A percentile compares a stretch with the other conserved stretches of the same genome.
phyloP scores from a whole-genome alignment of 2,888 invertebrate genomes.

The Formica aserva region DNA sequence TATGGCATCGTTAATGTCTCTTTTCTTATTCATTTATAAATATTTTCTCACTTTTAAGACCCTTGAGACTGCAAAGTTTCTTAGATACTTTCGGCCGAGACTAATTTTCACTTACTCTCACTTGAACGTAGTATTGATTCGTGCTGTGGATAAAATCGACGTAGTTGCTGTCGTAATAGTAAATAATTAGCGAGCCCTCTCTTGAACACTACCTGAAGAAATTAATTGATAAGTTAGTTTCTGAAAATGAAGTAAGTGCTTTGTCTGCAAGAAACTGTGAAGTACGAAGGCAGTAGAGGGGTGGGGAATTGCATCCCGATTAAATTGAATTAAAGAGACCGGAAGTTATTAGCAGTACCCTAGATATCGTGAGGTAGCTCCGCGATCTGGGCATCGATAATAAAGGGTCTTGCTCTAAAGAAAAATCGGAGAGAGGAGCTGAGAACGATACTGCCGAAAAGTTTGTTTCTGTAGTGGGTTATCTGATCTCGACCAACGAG shows the following conservation, averaged over 20 bases:
- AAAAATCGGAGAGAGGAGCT: conserved; percentile 57
- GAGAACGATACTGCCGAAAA: conserved; percentile 73
- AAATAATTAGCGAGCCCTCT: conserved; percentile 42
- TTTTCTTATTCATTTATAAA: not conserved
- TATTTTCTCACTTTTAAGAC: conserved; percentile 3
- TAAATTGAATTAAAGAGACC: conserved; percentile 75
- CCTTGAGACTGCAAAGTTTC: conserved; percentile 16
- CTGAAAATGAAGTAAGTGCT: conserved; percentile 41
- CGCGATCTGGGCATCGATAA: conserved; percentile 70
- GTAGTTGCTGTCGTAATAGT: conserved; percentile 43
- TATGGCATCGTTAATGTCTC: not conserved
- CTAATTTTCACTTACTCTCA: conserved; percentile 31
- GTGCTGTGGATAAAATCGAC: conserved; percentile 37
- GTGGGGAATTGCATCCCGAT: conserved; percentile 52
- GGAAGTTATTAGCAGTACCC: conserved; percentile 73
- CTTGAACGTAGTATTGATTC: conserved; percentile 32
- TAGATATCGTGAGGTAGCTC: conserved; percentile 62
- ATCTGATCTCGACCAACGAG: conserved; percentile 75
- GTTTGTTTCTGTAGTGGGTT: conserved; percentile 78
- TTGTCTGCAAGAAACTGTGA: conserved; percentile 46
- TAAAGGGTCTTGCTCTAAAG: conserved; percentile 58
- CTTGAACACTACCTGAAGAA: conserved; percentile 37
- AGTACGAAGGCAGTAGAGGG: conserved; percentile 5
- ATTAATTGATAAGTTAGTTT: conserved; percentile 53
- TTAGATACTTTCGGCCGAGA: not conserved